Percentiles rank a stretch among this genome's conserved stretches.
These are phyloP conservation scores for Sminthurinus aureus DNA, from an alignment of 2,888 invertebrate genomes.

Conservation along the genomic window DNA sequence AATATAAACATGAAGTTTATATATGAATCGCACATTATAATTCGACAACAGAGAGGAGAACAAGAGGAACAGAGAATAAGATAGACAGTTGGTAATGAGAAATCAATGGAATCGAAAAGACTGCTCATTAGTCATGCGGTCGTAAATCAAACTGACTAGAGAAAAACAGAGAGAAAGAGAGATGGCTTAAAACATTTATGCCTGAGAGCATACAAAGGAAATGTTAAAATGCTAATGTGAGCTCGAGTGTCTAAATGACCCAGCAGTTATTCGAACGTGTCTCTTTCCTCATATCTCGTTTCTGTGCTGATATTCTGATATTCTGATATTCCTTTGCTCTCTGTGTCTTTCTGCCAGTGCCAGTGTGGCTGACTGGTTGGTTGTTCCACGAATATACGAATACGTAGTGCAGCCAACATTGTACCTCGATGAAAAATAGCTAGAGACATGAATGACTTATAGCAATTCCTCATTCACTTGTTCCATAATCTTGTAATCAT, in stretches of 20 bases:
- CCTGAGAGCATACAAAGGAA: constrained; percentile 30
- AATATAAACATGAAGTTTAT: too few species aligned
- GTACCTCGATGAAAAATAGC: constrained; percentile 42
- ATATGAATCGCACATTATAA: too few species aligned
- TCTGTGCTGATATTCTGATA: background rate
- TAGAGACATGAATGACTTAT: constrained; percentile 43
- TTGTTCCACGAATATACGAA: background rate
- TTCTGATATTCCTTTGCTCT: background rate
- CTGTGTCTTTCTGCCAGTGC: background rate
- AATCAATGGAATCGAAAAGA: constrained; percentile 47
- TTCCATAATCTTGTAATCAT: background rate
- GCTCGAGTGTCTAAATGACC: constrained; percentile 43
- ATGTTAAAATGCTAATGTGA: constrained; percentile 42
- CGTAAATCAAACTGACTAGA: constrained; percentile 43
- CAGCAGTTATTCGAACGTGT: constrained; percentile 39
- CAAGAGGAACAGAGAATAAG: background rate
- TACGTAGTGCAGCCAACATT: too few species aligned
- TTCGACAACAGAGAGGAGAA: background rate
- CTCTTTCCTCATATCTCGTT: constrained; percentile 23
- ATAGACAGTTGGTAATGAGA: constrained; percentile 47
- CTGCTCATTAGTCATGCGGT: constrained; percentile 47
- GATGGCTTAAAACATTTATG: constrained; percentile 18
- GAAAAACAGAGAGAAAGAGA: too few species aligned
- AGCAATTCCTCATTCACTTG: constrained; percentile 42
- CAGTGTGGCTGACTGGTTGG: background rate